Conservation (phyloP, 2,113 vertebrate species). For the Eolophus roseicapilla region DNA sequence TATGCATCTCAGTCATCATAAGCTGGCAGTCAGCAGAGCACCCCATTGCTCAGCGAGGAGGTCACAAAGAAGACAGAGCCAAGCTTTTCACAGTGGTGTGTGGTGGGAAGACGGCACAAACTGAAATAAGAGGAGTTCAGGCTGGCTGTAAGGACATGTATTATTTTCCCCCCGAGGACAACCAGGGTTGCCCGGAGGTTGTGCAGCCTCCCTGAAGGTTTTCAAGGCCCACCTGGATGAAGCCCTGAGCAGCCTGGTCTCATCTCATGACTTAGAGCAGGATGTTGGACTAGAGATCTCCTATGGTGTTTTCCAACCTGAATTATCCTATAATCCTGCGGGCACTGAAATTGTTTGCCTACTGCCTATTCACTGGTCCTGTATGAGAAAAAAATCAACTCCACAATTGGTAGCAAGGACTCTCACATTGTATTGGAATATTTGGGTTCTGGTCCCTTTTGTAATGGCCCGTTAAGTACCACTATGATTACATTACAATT, state of each 20-base stretch:
- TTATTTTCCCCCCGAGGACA: not conserved
- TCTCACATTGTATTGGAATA: not conserved
- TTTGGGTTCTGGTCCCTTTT: not conserved
- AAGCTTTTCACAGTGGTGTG: not conserved
- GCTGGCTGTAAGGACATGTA: not conserved
- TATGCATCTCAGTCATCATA: not conserved
- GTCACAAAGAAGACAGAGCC: not conserved
- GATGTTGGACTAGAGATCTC: not conserved
- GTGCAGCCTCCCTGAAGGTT: not conserved
- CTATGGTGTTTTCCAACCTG: not conserved
- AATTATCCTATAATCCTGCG: not conserved
- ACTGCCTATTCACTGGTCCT: not conserved
- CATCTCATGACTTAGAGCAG: not conserved
- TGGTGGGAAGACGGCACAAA: not conserved
- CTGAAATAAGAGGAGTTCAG: not conserved
- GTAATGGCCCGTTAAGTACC: not conserved
- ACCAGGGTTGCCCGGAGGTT: not conserved
- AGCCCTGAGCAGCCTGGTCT: not conserved
- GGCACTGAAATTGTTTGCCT: not conserved
- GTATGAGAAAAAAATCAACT: not conserved
- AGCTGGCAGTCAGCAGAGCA: not conserved
- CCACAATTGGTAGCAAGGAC: not conserved
- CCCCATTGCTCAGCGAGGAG: rapidly evolving
- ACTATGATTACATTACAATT: not conserved
- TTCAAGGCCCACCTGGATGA: not conserved